phyloP scores from a whole-genome alignment of 2,888 invertebrate genomes.

The Rhopalosiphum nymphaeae region DNA sequence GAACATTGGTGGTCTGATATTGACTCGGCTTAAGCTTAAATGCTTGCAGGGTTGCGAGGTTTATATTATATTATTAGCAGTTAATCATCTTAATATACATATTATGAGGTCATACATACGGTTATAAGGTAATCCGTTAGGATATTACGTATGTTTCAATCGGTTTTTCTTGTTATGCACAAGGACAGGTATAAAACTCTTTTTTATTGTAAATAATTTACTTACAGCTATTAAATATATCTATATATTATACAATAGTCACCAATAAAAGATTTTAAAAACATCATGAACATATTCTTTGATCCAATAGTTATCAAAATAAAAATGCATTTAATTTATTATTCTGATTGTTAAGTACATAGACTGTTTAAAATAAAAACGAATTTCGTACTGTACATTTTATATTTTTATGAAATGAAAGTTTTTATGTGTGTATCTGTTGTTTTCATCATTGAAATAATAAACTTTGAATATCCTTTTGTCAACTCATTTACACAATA shows the following conservation, averaged over 20 bases:
- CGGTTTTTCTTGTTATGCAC: neutral
- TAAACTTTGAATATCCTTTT: conserved; percentile 14
- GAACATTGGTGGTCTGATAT: neutral
- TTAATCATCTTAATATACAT: neutral
- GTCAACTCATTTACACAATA: conserved; percentile 20
- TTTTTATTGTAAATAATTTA: neutral
- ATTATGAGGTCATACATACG: neutral
- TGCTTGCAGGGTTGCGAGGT: neutral
- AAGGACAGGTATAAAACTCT: neutral
- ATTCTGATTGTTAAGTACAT: neutral
- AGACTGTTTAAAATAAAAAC: neutral
- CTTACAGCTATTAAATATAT: neutral
- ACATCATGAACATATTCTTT: neutral
- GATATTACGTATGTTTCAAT: neutral
- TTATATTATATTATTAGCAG: neutral
- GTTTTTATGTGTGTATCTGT: neutral
- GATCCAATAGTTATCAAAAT: neutral
- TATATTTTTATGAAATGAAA: neutral
- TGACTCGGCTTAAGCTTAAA: neutral
- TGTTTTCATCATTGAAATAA: neutral
- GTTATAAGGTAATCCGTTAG: neutral
- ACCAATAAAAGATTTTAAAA: neutral
- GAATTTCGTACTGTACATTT: neutral
- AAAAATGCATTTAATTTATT: neutral
- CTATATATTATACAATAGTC: neutral